phyloP scores from a whole-genome alignment of 2,888 invertebrate species.

The Agrotis ipsilon region DNA sequence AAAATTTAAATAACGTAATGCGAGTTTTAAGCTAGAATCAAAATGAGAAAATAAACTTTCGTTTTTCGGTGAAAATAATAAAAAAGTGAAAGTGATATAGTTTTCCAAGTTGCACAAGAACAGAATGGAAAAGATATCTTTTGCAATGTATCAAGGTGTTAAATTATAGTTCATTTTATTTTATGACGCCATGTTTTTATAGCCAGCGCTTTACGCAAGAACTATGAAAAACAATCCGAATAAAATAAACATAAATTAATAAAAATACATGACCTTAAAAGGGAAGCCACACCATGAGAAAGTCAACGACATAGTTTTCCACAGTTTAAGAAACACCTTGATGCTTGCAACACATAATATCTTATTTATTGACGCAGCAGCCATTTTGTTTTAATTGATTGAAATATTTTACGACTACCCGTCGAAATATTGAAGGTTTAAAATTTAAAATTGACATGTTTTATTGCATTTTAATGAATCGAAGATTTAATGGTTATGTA shows the following conservation, averaged over 20 bases:
- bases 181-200: conserved; percentile 13
- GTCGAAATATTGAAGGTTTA: conserved; percentile 54
- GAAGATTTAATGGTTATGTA: conserved; percentile 51
- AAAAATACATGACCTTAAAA: conserved; percentile 41
- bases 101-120: not conserved
- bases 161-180: not conserved
- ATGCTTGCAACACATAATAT: conserved; percentile 22
- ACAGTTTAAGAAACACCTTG: conserved; percentile 48
- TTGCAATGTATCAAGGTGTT: conserved; percentile 9
- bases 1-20: too few relatives aligned
- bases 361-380: conserved; percentile 41
- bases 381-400: conserved; percentile 59
- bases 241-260: conserved; percentile 42
- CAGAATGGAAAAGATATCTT: not conserved
- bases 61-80: too few relatives aligned
- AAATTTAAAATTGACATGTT: conserved; percentile 49
- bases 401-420: conserved; percentile 45
- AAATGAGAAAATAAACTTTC: too few relatives aligned
- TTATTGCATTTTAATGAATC: conserved; percentile 63
- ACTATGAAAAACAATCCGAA: conserved; percentile 29
- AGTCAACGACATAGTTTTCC: conserved; percentile 54
- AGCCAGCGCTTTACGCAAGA: conserved; percentile 23
- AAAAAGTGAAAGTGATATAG: not conserved
- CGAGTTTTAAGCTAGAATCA: too few relatives aligned
- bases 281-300: conserved; percentile 56